Evolutionary conservation across 2,888 invertebrate genomes (phyloP).

Genomic region (Subacronicta megacephala): DNA sequence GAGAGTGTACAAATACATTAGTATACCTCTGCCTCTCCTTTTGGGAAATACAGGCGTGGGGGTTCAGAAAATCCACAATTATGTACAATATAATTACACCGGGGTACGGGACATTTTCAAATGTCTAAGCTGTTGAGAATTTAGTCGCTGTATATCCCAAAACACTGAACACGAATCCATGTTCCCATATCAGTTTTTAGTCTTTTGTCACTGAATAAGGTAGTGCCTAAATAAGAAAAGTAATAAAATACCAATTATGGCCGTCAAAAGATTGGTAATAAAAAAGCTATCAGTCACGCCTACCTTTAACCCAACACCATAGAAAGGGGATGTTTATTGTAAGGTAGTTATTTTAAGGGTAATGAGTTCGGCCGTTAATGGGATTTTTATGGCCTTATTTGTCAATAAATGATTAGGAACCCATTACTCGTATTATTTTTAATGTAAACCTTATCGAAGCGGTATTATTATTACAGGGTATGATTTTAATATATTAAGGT

Average conservation of each 20-base stretch:
- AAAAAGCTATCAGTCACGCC: slow-evolving; percentile 71
- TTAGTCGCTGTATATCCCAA: too few relatives aligned
- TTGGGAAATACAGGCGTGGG: too few relatives aligned
- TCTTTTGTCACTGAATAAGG: neutral
- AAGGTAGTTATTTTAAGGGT: slow-evolving; percentile 63
- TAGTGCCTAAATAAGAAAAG: slow-evolving; percentile 59
- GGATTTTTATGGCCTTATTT: slow-evolving; percentile 64
- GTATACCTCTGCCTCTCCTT: too few relatives aligned
- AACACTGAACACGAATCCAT: too few relatives aligned
- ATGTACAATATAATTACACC: too few relatives aligned
- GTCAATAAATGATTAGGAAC: slow-evolving; percentile 58
- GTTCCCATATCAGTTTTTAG: too few relatives aligned
- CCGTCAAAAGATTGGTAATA: slow-evolving; percentile 65
- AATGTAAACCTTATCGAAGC: slow-evolving; percentile 34
- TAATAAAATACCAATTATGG: slow-evolving; percentile 68
- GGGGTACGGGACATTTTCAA: too few relatives aligned
- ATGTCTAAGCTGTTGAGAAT: too few relatives aligned
- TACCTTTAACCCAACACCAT: slow-evolving; percentile 66
- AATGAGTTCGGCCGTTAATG: slow-evolving; percentile 67
- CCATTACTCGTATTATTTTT: slow-evolving; percentile 29
- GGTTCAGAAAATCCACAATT: too few relatives aligned
- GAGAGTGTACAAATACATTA: too few relatives aligned
- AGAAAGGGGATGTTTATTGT: slow-evolving; percentile 66
- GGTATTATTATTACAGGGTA: too few relatives aligned
- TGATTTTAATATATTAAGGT: too few relatives aligned